Conservation (phyloP, 2,113 vertebrate species). For the Tricholaema leucomelas region DNA sequence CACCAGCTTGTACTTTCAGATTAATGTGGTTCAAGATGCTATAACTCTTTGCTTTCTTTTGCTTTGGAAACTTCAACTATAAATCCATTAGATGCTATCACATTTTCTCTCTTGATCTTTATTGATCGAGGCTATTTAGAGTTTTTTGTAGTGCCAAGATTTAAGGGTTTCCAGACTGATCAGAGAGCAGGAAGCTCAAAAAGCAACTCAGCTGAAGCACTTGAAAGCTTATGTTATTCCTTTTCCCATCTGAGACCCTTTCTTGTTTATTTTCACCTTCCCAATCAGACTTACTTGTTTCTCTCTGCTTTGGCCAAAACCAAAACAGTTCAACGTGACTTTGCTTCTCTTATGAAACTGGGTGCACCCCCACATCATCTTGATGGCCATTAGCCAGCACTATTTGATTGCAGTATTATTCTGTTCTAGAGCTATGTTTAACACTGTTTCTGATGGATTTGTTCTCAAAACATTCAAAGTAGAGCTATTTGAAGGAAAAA, state of each 20-base stretch:
- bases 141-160: neutral
- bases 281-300: neutral
- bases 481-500: neutral
- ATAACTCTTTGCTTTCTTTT: constrained; percentile 8
- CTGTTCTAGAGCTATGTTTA: neutral
- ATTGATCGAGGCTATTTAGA: neutral
- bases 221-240: neutral
- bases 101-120: constrained; percentile 18
- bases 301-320: neutral
- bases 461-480: neutral
- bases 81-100: neutral
- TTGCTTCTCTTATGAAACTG: neutral
- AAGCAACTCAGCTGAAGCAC: neutral
- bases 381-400: neutral
- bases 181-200: neutral
- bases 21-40: neutral
- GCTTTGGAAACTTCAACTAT: neutral
- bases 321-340: neutral
- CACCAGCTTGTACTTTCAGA: neutral
- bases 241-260: neutral
- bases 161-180: neutral
- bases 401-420: neutral
- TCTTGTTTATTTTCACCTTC: neutral
- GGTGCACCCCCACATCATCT: neutral
- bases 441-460: neutral